Evolutionary conservation across 2,797 vertebrate species (phyloP), one percentile per base, ranked within the genome.

Genomic region (Enoplosus armatus): DNA sequence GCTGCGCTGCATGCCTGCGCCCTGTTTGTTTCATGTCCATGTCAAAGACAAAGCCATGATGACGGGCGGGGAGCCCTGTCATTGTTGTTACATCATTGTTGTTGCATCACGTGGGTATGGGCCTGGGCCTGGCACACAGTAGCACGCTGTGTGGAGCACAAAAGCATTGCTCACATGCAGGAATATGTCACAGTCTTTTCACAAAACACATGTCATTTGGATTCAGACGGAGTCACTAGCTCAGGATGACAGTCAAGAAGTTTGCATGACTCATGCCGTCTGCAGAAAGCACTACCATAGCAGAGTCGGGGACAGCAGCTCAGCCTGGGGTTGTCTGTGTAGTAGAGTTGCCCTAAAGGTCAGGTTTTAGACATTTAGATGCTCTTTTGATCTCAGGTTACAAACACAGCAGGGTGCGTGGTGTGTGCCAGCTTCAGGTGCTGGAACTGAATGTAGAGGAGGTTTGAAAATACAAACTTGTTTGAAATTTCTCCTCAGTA

Each of bases 81-180:
- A 92, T 94, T 94, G 93, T 93, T 88, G 75, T 86, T 76, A 43
- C 87, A 85, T 91, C 90, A 89, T 92, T 92, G 91, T 92, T 87
- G 79, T 83, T 78, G 85, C 72, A 48, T 88, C 91, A 93, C 89
- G 72, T 92, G 89, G 87, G 59, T 62, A 24, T 5, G 45, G 55
- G 84, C 50, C 74, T 50, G 74, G 55, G 80, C 88, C 88, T 85
- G 91, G 82, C 77, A 89, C 92, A 84, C 84, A 88, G 85, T 84
- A 68, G 85, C 84, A 85, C 87, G 20, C 76, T 79, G 75, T 56
- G 77, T 39, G 16, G 22, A 86, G 80, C 87, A 94, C 93, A 95
- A 93, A 93, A 90, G 92, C 91, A 75, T 83, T 87, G 87, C 89
- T 90, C 90, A 86, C 87, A 64, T 80, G 82, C 88, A 86, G 82